A percentile compares a stretch with the other conserved stretches of the same genome.
phyloP scores from a whole-genome alignment of 1,140 invertebrate genomes.

The Anastrepha ludens region DNA sequence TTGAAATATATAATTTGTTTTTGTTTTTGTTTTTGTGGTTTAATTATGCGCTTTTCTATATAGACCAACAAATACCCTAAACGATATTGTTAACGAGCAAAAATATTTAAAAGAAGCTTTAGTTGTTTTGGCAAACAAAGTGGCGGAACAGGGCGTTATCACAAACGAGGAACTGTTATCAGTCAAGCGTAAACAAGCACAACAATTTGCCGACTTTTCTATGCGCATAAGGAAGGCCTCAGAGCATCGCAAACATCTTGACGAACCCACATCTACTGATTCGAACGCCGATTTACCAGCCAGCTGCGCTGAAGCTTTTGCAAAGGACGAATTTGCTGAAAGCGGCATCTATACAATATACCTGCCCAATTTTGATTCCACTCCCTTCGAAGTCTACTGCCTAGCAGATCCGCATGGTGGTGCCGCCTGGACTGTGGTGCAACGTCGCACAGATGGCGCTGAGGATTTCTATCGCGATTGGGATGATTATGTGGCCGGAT shows the following conservation, averaged over 20 bases:
- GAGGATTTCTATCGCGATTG: constrained; percentile 79
- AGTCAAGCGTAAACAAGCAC: no score
- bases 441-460: constrained; percentile 78
- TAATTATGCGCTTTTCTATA: background rate
- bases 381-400: constrained; percentile 3
- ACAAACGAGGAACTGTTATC: no score
- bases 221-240: background rate
- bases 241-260: background rate
- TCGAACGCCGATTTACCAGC: background rate
- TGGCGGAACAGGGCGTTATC: background rate
- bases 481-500: constrained; percentile 79
- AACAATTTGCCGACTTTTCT: no score
- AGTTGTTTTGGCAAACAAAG: background rate
- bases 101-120: background rate
- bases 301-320: constrained; percentile 5
- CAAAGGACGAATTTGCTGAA: background rate
- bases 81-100: background rate
- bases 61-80: background rate
- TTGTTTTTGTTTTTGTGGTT: background rate
- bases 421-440: constrained; percentile 79
- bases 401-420: constrained; percentile 55
- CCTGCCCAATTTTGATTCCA: background rate
- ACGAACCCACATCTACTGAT: background rate
- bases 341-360: constrained; percentile 8
- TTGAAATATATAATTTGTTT: background rate